A percentile compares a stretch with the other conserved stretches of the same genome.
These are phyloP conservation scores for Rhagoletis zephyria DNA, from an alignment of 1,140 invertebrate species.

Conservation along the genomic window DNA sequence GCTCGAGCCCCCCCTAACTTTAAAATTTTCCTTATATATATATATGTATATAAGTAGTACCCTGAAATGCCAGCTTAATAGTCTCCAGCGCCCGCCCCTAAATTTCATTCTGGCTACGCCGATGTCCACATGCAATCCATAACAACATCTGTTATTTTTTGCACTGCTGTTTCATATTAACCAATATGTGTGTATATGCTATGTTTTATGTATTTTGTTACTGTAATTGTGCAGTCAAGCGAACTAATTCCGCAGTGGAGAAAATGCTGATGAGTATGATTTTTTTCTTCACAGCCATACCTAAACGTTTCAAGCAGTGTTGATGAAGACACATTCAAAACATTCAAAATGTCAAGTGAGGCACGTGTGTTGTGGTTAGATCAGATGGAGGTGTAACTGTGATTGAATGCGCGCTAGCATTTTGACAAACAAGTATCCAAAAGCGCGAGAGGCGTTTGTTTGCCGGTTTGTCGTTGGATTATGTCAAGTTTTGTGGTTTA, in stretches of 20 bases:
- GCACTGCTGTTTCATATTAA: not conserved
- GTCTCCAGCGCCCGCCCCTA: too few species aligned
- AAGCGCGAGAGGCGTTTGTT: not conserved
- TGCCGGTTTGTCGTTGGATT: not conserved
- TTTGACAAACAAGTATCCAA: not conserved
- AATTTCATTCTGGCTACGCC: too few species aligned
- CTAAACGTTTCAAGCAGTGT: not conserved
- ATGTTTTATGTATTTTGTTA: not conserved
- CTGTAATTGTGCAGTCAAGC: not conserved
- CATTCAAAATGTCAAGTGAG: not conserved
- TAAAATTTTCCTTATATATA: too few species aligned
- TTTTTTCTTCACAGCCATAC: not conserved
- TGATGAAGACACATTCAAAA: constrained; percentile 3
- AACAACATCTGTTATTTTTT: not conserved
- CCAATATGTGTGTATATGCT: not conserved
- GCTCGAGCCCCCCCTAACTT: too few species aligned
- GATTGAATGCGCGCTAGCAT: too few species aligned
- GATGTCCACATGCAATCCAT: not conserved
- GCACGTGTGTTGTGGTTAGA: not conserved
- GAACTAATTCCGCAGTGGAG: not conserved
- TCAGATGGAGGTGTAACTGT: too few species aligned
- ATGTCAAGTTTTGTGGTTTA: too few species aligned
- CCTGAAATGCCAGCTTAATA: too few species aligned
- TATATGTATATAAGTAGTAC: too few species aligned
- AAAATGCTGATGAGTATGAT: not conserved